Evolutionary conservation across 2,888 invertebrate genomes (phyloP).

Genomic region (Cerastoderma edule): DNA sequence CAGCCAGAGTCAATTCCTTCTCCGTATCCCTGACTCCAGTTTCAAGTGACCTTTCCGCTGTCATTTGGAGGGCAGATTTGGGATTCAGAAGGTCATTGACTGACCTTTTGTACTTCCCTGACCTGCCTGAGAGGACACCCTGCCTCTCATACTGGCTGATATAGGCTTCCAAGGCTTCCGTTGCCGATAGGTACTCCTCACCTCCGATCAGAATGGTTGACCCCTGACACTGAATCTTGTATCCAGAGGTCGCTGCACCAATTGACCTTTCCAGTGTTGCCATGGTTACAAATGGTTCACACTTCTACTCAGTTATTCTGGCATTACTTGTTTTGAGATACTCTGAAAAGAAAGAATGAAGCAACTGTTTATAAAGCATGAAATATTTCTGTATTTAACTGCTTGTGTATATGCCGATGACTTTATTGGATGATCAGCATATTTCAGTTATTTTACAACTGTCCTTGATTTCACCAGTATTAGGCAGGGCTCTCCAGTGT

Average conservation of each 20-base stretch:
- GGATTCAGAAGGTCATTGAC: slow-evolving; percentile 65
- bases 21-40: slow-evolving; percentile 64
- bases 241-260: slow-evolving; percentile 50
- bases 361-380: neutral
- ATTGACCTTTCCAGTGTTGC: slow-evolving; percentile 31
- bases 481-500: too few species aligned
- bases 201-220: slow-evolving; percentile 68
- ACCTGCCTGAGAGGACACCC: slow-evolving; percentile 28
- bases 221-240: slow-evolving; percentile 67
- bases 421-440: neutral
- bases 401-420: neutral
- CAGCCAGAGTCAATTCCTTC: slow-evolving; percentile 60
- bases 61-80: slow-evolving; percentile 64
- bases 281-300: slow-evolving; percentile 28
- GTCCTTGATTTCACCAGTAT: neutral
- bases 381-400: neutral
- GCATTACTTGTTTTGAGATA: neutral
- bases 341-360: slow-evolving; percentile 1
- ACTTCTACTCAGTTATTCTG: neutral
- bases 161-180: slow-evolving; percentile 75
- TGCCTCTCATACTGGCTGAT: slow-evolving; percentile 68
- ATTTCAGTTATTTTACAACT: neutral
- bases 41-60: slow-evolving; percentile 66
- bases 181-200: slow-evolving; percentile 70
- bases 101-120: slow-evolving; percentile 52